Base-by-base conservation (phyloP, 2,113 vertebrate species). In the Periophthalmodon schlosseri region DNA sequence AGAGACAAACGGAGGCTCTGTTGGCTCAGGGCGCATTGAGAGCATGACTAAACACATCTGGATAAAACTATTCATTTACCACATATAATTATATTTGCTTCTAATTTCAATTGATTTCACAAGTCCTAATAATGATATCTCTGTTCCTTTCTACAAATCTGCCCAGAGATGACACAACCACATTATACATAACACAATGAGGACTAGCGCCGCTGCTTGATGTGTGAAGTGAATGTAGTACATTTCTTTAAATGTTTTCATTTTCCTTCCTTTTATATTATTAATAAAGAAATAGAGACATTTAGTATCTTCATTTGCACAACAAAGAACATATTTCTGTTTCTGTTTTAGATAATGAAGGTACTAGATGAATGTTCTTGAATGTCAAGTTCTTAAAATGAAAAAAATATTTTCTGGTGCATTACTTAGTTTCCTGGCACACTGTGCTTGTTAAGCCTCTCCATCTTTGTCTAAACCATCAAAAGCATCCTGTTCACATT, bases 1-100 rank as follows among this genome's bases (percentile, higher is more conserved):
- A n/a, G 79, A 89, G 83, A 87, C 84, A 87, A 86, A 81, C 83
- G 85, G 70, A 82, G 76, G 80, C 74, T 64, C 73, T 14, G 69
- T 72, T 12, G 68, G 85, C 81, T 72, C 75, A 33, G 33, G 33
- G 39, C 33, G 74, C 72, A 21, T 60, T 52, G 63, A 64, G 69
- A 70, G 73, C 65, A 72, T 68, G 69, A 77, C 57, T 73, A 73
- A 52, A 56, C 2, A 69, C 69, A 61, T 52, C 54, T 57, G 68
- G 68, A 70, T 78, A 64, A 76, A 79, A 67, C 64, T 74, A 81
- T 87, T 88, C 12, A 82, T 86, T 82, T 80, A 81, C 73, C 76
- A 77, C 75, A 75, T 74, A 58, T 85, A 83, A 87, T 88, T 78
- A 81, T 68, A 75, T 87, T 82, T 75, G 57, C 72, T 61, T 74